Base-by-base conservation (phyloP, 2,113 vertebrate species). In the Sarotherodon lohbergeri region DNA sequence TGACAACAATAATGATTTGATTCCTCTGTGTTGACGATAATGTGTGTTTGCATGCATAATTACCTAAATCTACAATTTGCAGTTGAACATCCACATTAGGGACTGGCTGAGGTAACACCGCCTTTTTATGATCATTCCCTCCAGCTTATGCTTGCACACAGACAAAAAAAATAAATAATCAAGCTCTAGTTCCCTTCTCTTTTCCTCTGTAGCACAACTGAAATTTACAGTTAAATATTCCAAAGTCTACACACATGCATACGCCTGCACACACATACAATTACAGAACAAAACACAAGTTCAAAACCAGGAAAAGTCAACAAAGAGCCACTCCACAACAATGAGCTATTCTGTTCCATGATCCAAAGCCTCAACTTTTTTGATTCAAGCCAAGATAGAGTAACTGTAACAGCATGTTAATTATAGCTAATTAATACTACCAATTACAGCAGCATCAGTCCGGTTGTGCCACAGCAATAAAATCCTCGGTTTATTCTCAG, bases 211-310 rank as follows among this genome's bases (percentile, higher is more conserved):
- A 86, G 89, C 52, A 85, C 32, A 94, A 91, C 82, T 88, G 79
- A 82, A 90, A 90, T 93, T 93, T 93, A 91, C 87, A 56, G 78
- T 81, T 80, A 92, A 93, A 93, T 90, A 90, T 84, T 92, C 91
- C 87, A 83, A 66, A 89, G 59, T 56, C 73, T 87, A 61, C 85
- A 85, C 78, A 61, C 80, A 61, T 27, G 43, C 82, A 82, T 43
- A 88, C 19, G 32, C 78, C 81, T 52, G 56, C 68, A 88, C 50
- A 73, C 68, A 54, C 41, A 83, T 19, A 50, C 43, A 27, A n/a
- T 39, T 39, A 55, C 55, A 55, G 16, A 43, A 52, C 66, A 57
- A 84, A 90, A 91, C 84, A 89, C 71, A 19, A n/a, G 46, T 68
- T 39, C 55, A 32, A 90, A 86, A 81, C 80, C 39, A 90, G 85